Evolutionary conservation across 2,797 vertebrate genomes (phyloP).

Genomic region (Lepus oiostolus): DNA sequence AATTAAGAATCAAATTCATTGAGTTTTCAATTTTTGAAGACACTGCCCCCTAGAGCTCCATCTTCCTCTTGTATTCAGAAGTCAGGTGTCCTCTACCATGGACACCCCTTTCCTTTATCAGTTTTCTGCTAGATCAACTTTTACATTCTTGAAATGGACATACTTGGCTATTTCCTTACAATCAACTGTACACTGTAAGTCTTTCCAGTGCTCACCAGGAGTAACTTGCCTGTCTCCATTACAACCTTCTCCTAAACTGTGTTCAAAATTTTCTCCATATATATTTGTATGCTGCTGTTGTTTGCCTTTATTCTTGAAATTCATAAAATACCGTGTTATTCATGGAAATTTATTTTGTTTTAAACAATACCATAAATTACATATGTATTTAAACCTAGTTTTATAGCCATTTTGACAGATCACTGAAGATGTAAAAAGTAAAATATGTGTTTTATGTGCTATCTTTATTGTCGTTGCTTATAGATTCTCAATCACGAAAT

Average conservation of each 20-base stretch:
- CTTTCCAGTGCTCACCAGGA: background rate
- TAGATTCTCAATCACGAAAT: background rate
- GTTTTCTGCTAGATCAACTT: background rate
- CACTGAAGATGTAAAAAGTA: background rate
- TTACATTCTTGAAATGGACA: background rate
- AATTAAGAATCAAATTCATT: slow-evolving; percentile 26
- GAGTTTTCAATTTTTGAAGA: background rate
- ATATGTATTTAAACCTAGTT: background rate
- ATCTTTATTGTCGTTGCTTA: background rate
- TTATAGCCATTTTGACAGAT: background rate
- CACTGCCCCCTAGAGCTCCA: background rate
- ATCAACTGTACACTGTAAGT: background rate
- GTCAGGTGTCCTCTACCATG: background rate
- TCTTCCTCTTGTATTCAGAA: background rate
- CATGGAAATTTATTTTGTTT: background rate
- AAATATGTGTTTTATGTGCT: background rate
- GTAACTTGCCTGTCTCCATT: background rate
- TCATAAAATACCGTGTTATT: background rate
- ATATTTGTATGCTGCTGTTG: background rate
- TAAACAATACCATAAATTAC: background rate
- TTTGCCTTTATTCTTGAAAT: background rate
- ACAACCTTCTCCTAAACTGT: background rate
- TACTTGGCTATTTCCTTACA: background rate
- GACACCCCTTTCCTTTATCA: background rate
- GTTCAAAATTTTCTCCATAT: background rate